Conservation (phyloP, 1,140 invertebrate species). For the Rhopalosiphum maidis region DNA sequence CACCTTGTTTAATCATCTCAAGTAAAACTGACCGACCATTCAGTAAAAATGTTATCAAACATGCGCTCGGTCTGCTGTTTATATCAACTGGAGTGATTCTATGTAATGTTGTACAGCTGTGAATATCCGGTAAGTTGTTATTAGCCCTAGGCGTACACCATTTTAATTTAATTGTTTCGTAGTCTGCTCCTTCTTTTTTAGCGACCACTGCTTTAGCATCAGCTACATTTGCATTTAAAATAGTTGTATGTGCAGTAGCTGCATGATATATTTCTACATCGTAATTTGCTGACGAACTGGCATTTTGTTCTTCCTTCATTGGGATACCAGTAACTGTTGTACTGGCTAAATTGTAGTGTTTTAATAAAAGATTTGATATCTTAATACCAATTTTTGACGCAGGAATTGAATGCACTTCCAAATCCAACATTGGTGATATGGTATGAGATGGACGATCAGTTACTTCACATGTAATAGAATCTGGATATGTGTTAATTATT, state of each 20-base stretch:
- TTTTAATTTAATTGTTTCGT: conserved; percentile 84
- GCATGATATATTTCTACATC: conserved; percentile 96
- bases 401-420: conserved; percentile 65
- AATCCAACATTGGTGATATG: conserved; percentile 69
- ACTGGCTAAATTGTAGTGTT: conserved; percentile 90
- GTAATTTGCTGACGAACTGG: conserved; percentile 96
- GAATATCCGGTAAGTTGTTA: conserved; percentile 74
- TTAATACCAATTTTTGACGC: conserved; percentile 69
- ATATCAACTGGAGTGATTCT: conserved; percentile 95
- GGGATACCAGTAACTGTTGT: conserved; percentile 98
- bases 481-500: conserved; percentile 85
- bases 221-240: conserved; percentile 69
- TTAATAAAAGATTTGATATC: conserved; percentile 76
- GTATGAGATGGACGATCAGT: conserved; percentile 61
- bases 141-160: conserved; percentile 94
- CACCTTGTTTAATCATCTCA: conserved; percentile 81
- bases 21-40: conserved; percentile 93
- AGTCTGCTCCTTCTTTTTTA: conserved; percentile 72
- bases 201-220: conserved; percentile 62
- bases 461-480: conserved; percentile 64
- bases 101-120: conserved; percentile 82
- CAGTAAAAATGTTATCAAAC: conserved; percentile 93
- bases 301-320: conserved; percentile 99
- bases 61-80: conserved; percentile 90
- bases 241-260: conserved; percentile 79